Percentiles rank a stretch among this genome's conserved stretches.
These are phyloP conservation scores for Trematomus bernacchii DNA, from an alignment of 2,797 vertebrate species.

Conservation along the genomic window DNA sequence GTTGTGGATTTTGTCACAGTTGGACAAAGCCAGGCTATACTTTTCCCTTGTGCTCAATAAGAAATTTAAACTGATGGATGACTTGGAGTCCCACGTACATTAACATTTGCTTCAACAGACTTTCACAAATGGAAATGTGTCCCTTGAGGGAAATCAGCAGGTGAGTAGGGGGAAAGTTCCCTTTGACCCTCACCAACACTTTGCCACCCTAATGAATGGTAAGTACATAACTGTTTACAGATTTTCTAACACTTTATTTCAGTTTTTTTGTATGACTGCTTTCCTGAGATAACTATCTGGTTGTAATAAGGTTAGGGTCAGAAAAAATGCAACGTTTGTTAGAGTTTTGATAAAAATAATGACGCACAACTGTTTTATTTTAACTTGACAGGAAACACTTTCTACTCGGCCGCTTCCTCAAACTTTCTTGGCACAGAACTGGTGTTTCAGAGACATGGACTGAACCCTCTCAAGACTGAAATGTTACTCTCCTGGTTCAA, in stretches of 20 bases:
- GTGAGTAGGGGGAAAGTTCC: conserved; percentile 34
- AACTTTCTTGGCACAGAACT: conserved; percentile 36
- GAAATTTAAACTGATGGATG: neutral
- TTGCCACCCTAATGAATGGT: conserved; percentile 42
- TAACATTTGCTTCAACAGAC: conserved; percentile 18
- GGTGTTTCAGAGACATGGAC: conserved; percentile 32
- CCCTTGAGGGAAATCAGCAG: neutral
- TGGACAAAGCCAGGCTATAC: too few relatives aligned
- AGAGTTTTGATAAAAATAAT: neutral
- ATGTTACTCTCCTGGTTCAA: conserved; percentile 40
- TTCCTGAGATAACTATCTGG: neutral
- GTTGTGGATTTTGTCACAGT: too few relatives aligned
- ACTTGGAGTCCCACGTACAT: neutral
- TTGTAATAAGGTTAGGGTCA: neutral
- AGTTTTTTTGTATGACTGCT: neutral
- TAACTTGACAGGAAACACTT: conserved; percentile 33
- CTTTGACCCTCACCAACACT: conserved; percentile 34
- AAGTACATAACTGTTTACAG: neutral
- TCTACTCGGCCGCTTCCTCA: conserved; percentile 13
- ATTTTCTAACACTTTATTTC: neutral
- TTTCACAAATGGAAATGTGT: conserved; percentile 15
- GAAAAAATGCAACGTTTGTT: neutral
- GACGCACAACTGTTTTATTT: neutral
- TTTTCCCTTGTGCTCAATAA: too few relatives aligned
- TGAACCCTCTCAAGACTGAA: conserved; percentile 31